Base-by-base conservation (phyloP, 2,113 vertebrate genomes). In the Rhabdornis inornatus region DNA sequence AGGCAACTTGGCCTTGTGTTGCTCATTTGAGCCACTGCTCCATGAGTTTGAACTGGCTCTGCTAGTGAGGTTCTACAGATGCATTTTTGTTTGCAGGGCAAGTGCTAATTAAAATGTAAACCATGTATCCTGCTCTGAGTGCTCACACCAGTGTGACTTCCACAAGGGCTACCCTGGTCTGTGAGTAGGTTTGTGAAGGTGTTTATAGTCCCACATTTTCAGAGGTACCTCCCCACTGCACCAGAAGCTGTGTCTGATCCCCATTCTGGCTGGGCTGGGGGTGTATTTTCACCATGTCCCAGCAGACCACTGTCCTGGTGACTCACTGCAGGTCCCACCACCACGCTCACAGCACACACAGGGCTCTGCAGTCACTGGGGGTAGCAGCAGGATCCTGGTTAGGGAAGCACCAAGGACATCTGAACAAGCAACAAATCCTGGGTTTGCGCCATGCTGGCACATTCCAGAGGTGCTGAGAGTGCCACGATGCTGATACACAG, bases 331-430 rank as follows among this genome's bases (percentile, higher is more conserved):
- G 7, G 14, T 47, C 2, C n/a, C 70, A 24, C 10, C 15, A 25
- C 15, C 59, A 23, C 3, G 2, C 3, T 35, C 2, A 23, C 49
- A 8, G 40, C 50, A 52, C 44, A 42, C 42, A 4, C 3, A 0
- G 50, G 1, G 45, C 71, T n/a, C 39, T 3, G 3, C 61, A 50
- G 24, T 15, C 72, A 7, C 39, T 13, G 9, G 0, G 21, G 6
- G 2, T 0, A 64, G 40, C 60, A 66, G 57, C 83, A 76, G 44
- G 4, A 9, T 5, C 44, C 33, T 0, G 0, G 2, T 19, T 13
- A 21, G 63, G 66, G 50, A 55, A 77, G 55, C 0, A 39, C n/a
- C 72, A 39, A 69, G 24, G 55, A 35, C 66, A 66, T 45, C 13
- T 35, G 18, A 60, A 44, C 2, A 40, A 57, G 59, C n/a, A 60